phyloP scores from a whole-genome alignment of 2,888 invertebrate genomes.

The Chrysotoxum bicinctum region DNA sequence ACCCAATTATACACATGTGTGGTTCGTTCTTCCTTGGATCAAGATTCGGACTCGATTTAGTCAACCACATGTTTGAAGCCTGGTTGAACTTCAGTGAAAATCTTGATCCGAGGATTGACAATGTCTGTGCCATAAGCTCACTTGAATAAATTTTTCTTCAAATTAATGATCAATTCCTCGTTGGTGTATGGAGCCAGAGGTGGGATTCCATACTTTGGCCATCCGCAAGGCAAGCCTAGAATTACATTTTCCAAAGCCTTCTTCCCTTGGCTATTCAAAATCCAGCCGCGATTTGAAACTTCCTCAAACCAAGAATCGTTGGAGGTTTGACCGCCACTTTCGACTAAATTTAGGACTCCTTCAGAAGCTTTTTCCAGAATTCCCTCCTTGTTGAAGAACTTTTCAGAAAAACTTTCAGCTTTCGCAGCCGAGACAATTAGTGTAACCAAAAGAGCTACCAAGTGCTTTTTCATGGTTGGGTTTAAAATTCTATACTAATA shows the following conservation, averaged over 20 bases:
- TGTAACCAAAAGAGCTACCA: neutral
- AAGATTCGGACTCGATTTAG: no score
- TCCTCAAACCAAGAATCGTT: constrained; percentile 50
- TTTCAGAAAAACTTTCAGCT: neutral
- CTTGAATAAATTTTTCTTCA: constrained; percentile 35
- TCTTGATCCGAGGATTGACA: no score
- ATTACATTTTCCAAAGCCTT: constrained; percentile 40
- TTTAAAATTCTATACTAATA: neutral
- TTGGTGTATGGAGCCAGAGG: constrained; percentile 75
- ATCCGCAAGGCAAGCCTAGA: constrained; percentile 76
- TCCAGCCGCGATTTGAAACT: constrained; percentile 73
- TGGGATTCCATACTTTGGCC: constrained; percentile 76
- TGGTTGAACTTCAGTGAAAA: no score
- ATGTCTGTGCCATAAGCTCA: no score
- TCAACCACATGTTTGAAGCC: no score
- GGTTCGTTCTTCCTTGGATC: no score
- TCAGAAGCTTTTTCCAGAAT: neutral
- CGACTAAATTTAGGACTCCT: no score
- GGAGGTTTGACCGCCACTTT: neutral
- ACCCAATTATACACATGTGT: no score
- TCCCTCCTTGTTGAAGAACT: neutral
- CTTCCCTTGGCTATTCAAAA: constrained; percentile 76
- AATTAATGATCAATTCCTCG: constrained; percentile 19
- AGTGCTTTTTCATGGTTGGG: neutral
- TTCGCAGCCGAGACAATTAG: neutral